Conservation (phyloP, 2,888 invertebrate genomes). For the Syritta pipiens region DNA sequence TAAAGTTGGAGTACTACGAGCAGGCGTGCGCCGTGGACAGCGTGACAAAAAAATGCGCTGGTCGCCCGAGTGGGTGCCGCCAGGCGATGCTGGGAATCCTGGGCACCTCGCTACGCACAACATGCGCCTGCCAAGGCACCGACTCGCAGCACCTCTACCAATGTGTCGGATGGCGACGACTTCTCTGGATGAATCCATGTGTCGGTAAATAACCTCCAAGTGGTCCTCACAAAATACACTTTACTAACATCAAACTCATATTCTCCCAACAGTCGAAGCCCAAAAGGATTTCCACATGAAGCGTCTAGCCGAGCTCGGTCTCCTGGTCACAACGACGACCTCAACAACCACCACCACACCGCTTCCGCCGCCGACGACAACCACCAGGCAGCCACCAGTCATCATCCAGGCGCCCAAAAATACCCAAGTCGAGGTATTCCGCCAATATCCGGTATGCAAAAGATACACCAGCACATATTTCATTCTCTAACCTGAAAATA, state of each 20-base stretch:
- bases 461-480: constrained; percentile 57
- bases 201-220: constrained; percentile 85
- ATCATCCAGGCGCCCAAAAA: constrained; percentile 75
- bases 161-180: constrained; percentile 93
- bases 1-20: constrained; percentile 91
- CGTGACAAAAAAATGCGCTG: constrained; percentile 93
- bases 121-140: constrained; percentile 92
- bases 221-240: background rate
- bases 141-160: constrained; percentile 92
- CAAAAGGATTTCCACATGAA: constrained; percentile 92
- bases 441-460: constrained; percentile 72
- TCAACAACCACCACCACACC: constrained; percentile 80
- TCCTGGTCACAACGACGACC: constrained; percentile 80
- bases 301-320: constrained; percentile 80
- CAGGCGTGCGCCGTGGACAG: constrained; percentile 95
- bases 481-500: no score
- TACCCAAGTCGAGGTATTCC: constrained; percentile 74
- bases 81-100: constrained; percentile 92
- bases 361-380: constrained; percentile 79
- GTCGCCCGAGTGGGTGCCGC: constrained; percentile 90
- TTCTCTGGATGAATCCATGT: constrained; percentile 95
- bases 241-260: background rate
- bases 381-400: constrained; percentile 75
- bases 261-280: constrained; percentile 85
- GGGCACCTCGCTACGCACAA: constrained; percentile 92